Evolutionary conservation across 2,113 vertebrate species (phyloP).

Genomic region (Agapornis roseicollis): DNA sequence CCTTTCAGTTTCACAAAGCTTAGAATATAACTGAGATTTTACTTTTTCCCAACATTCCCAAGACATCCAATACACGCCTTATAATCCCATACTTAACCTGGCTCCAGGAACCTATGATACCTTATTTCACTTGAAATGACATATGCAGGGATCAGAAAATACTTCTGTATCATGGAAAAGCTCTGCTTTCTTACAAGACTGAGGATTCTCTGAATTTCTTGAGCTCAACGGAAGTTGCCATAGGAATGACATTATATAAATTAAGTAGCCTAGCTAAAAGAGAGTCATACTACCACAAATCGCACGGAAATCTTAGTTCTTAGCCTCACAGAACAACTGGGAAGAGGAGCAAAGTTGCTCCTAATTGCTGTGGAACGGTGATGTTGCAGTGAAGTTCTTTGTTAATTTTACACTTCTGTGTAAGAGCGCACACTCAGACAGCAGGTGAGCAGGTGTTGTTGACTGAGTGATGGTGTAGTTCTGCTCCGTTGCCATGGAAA

Average conservation of each 20-base stretch:
- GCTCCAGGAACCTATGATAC: neutral
- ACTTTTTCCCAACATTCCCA: neutral
- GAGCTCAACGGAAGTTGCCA: neutral
- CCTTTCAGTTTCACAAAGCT: neutral
- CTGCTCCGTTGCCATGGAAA: neutral
- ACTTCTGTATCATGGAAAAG: neutral
- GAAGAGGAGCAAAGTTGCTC: neutral
- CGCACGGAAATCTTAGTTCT: neutral
- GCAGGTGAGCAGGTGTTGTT: fast-evolving
- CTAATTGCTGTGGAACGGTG: neutral
- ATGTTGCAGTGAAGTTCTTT: neutral
- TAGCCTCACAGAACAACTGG: neutral
- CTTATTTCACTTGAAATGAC: neutral
- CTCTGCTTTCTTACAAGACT: neutral
- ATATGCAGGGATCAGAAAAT: neutral
- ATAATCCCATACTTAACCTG: neutral
- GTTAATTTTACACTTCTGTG: neutral
- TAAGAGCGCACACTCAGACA: neutral
- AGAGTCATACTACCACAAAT: neutral
- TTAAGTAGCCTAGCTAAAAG: neutral
- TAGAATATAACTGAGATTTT: neutral
- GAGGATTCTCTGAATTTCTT: neutral
- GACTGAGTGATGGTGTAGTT: neutral
- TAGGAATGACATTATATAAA: neutral
- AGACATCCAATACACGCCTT: neutral